Evolutionary conservation across 2,113 vertebrate genomes (phyloP).

Genomic region (Eupsittula cactorum): DNA sequence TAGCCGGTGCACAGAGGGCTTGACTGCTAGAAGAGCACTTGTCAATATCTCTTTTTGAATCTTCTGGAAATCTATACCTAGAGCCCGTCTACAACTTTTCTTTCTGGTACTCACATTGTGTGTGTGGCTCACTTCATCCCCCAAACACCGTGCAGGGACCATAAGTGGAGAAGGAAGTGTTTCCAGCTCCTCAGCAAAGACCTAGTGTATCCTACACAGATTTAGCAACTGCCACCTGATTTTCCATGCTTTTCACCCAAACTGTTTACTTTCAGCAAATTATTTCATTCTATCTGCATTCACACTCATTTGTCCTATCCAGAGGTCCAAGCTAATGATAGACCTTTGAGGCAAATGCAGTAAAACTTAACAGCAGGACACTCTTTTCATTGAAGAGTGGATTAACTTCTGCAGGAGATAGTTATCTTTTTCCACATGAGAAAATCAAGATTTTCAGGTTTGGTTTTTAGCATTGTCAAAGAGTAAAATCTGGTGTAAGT

Average conservation of each 20-base stretch:
- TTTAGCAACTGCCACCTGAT: not conserved
- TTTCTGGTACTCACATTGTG: not conserved
- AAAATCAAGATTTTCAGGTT: not conserved
- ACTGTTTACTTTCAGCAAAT: not conserved
- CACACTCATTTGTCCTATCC: rapidly evolving
- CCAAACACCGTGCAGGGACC: not conserved
- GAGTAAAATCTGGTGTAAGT: not conserved
- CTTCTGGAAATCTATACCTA: not conserved
- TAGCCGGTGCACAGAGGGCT: not conserved
- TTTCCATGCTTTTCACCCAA: not conserved
- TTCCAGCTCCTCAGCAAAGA: not conserved
- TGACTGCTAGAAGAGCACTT: not conserved
- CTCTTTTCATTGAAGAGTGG: rapidly evolving
- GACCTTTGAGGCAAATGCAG: not conserved
- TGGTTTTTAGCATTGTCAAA: not conserved
- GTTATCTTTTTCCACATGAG: not conserved
- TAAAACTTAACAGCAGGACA: not conserved
- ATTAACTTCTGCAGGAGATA: not conserved
- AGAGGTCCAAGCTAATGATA: not conserved
- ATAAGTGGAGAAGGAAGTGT: not conserved
- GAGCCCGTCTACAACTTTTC: not conserved
- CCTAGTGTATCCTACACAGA: not conserved
- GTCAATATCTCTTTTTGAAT: not conserved
- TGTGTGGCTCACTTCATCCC: not conserved
- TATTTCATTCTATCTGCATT: not conserved